Base-by-base conservation (phyloP, 2,888 invertebrate species). In the Melikaiella ostensackeni region DNA sequence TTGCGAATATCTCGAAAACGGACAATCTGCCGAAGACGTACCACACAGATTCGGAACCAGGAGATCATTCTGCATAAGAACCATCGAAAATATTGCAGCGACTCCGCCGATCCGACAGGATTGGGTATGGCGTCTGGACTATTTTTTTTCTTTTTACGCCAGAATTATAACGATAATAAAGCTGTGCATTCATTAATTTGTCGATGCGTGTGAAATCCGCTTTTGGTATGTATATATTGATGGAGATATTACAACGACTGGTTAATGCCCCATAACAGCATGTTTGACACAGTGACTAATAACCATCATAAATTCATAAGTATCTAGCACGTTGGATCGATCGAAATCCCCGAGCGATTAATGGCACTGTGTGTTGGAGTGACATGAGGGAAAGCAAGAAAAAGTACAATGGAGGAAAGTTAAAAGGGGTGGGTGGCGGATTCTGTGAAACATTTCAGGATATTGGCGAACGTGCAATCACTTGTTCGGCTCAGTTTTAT, bases 281-380 rank as follows among this genome's bases (percentile, higher is more conserved):
- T 27, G 70, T 70, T 70, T 70, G 50, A 70, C 46, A 70, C 16
- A 19, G 30, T 70, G 70, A 70, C 46, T 70, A 70, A 50, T 70
- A 70, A 50, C 70, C 70, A 30, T 70, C 70, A 70, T 70, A 70
- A 70, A 70, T 70, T 70, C n/a, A 70, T 70, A 70, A 70, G 50
- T 50, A 50, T 50, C 50, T 70, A 50, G 27, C 70, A 30, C 16
- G 70, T 50, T 50, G 46, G 30, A 70, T 70, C 70, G 50, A 70
- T 50, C 30, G 70, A 46, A 46, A 70, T 46, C 19, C 46, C 46
- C n/a, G 4, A 19, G 30, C 70, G 70, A 70, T 46, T 70, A 70
- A 50, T 50, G 50, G 50, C 46, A 46, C 30, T 30, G n/a, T 9
- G 50, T 46, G 27, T 50, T 70, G 30, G 70, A 70, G 19, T 70